Evolutionary conservation across 1,140 invertebrate species (phyloP).

Genomic region (Alviniconcha marisindica): DNA sequence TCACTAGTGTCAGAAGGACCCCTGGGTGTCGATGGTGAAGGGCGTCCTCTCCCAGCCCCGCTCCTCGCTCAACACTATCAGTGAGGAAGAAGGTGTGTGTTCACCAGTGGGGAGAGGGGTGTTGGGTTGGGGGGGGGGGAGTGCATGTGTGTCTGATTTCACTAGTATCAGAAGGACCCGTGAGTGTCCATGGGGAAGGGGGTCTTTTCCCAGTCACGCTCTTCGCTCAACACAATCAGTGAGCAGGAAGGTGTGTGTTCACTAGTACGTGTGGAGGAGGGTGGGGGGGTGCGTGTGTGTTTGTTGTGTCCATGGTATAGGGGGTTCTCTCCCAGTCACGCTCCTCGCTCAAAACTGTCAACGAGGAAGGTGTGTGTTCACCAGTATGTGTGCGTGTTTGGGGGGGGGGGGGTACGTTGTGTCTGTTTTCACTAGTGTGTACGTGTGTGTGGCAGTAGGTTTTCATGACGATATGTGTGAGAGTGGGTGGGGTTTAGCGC

Average conservation of each 20-base stretch:
- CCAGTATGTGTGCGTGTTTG: no score
- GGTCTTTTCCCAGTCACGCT: slow-evolving; percentile 56
- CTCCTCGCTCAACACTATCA: slow-evolving; percentile 60
- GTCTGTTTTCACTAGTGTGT: no score
- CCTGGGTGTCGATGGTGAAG: slow-evolving; percentile 60
- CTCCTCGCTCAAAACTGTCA: slow-evolving; percentile 60
- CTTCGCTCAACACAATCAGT: slow-evolving; percentile 60
- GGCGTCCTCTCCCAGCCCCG: slow-evolving; percentile 57
- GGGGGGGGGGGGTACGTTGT: no score
- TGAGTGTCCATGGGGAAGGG: slow-evolving; percentile 59
- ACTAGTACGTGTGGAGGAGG: no score
- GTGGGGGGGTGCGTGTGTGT: no score
- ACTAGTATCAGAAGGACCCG: slow-evolving; percentile 58
- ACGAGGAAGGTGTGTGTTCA: slow-evolving; percentile 47
- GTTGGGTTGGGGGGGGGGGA: no score
- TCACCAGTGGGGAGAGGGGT: no score
- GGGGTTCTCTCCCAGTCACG: slow-evolving; percentile 57
- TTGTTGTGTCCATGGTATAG: slow-evolving; percentile 55
- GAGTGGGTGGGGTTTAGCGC: no score
- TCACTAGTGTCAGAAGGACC: slow-evolving; percentile 58
- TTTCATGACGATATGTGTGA: no score
- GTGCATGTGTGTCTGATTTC: no score
- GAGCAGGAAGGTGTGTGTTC: slow-evolving; percentile 51
- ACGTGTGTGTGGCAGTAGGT: no score
- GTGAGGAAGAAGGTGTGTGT: slow-evolving; percentile 53